Evolutionary conservation across 2,888 invertebrate genomes (phyloP).

Genomic region (Suillia variegata): DNA sequence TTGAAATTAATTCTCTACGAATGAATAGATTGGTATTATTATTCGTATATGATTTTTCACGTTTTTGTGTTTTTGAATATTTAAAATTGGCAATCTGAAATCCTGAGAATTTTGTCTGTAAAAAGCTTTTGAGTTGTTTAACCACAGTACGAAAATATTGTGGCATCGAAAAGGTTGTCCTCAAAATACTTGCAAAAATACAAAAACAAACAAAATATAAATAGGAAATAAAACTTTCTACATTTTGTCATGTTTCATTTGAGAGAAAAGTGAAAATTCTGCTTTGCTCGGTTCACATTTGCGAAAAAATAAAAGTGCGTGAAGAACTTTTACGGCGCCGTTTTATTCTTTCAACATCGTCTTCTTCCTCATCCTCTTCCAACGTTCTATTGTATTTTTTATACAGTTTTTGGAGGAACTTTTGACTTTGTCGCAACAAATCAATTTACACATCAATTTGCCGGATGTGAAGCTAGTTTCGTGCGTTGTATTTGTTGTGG

Average conservation of each 20-base stretch:
- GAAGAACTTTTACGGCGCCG: not conserved
- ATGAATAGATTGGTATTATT: too few species aligned
- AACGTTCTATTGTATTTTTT: not conserved
- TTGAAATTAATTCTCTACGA: too few species aligned
- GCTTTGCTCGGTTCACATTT: not conserved
- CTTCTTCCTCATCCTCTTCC: not conserved
- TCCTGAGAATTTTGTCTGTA: too few species aligned
- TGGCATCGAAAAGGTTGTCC: too few species aligned
- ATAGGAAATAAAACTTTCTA: not conserved
- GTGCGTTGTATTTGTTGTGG: not conserved
- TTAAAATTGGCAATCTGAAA: too few species aligned
- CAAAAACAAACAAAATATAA: not conserved
- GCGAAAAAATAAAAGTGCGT: not conserved
- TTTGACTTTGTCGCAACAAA: constrained; percentile 3
- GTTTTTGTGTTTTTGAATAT: too few species aligned
- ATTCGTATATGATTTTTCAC: too few species aligned
- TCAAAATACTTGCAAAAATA: not conserved
- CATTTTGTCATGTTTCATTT: not conserved
- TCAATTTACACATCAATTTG: constrained; percentile 6
- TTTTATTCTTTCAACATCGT: not conserved
- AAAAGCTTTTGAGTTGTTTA: too few species aligned
- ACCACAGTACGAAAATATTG: too few species aligned
- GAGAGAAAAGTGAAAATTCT: not conserved
- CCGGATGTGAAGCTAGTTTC: not conserved
- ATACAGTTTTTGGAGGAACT: not conserved